Evolutionary conservation across 1,140 invertebrate species (phyloP).

Genomic region (Monochamus saltuarius): DNA sequence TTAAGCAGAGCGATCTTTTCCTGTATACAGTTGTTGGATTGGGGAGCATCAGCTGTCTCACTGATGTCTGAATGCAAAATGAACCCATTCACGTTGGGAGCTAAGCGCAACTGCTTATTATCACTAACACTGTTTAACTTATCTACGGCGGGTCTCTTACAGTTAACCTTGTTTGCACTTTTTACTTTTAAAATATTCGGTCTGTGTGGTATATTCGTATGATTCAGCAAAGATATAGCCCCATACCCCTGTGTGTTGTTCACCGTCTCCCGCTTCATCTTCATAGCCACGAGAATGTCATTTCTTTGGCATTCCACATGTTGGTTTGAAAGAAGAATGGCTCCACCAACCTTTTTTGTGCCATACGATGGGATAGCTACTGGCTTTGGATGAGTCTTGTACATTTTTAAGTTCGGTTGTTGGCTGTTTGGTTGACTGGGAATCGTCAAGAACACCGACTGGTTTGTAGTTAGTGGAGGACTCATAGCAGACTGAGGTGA

Average conservation of each 20-base stretch:
- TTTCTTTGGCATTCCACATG: slow-evolving; percentile 37
- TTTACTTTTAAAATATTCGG: slow-evolving; percentile 37
- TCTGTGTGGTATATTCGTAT: slow-evolving; percentile 26
- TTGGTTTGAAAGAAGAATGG: slow-evolving; percentile 37
- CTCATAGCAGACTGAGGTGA: slow-evolving; percentile 31
- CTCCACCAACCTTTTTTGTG: slow-evolving; percentile 34
- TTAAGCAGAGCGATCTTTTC: too few relatives aligned
- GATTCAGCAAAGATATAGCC: slow-evolving; percentile 26
- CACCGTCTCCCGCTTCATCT: slow-evolving; percentile 23
- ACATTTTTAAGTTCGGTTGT: slow-evolving; percentile 32
- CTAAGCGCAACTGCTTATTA: slow-evolving; percentile 34
- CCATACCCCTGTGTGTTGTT: slow-evolving; percentile 25
- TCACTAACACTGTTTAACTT: slow-evolving; percentile 31
- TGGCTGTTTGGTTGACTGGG: slow-evolving; percentile 15
- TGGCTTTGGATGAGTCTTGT: slow-evolving; percentile 41
- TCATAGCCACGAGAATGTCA: slow-evolving; percentile 36
- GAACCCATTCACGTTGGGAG: slow-evolving; percentile 37
- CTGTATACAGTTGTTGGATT: slow-evolving; percentile 16
- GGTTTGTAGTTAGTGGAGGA: slow-evolving; percentile 23
- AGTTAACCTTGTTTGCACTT: slow-evolving; percentile 31
- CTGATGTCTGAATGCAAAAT: slow-evolving; percentile 39
- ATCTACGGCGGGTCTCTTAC: slow-evolving; percentile 35
- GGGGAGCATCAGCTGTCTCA: slow-evolving; percentile 33
- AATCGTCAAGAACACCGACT: slow-evolving; percentile 21
- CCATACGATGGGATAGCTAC: slow-evolving; percentile 35